phyloP scores from a whole-genome alignment of 2,888 invertebrate species.

The Orthosia gothica region DNA sequence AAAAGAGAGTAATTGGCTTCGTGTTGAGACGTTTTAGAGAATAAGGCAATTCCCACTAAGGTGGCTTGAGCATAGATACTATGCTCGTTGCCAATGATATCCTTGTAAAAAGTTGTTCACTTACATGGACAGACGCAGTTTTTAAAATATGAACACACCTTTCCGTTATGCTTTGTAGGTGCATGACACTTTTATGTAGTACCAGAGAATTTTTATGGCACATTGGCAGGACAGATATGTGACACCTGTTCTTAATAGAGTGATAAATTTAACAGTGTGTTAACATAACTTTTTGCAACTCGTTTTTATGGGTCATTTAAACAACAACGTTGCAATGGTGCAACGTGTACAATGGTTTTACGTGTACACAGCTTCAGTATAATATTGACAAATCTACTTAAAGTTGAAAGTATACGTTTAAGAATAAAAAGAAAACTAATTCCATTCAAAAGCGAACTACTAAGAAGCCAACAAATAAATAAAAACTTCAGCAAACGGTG shows the following conservation, averaged over 20 bases:
- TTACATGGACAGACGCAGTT: too few relatives aligned
- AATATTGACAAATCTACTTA: background rate
- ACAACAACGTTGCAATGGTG: background rate
- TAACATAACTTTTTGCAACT: background rate
- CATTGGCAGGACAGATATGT: background rate
- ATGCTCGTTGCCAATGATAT: too few relatives aligned
- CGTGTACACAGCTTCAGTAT: background rate
- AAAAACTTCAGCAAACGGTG: constrained; percentile 15
- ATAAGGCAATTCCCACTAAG: background rate
- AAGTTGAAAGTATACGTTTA: background rate
- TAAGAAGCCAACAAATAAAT: constrained; percentile 4
- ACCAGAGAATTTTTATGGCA: background rate
- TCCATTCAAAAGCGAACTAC: background rate
- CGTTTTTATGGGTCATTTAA: background rate
- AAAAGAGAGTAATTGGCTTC: constrained; percentile 22
- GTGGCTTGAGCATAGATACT: background rate
- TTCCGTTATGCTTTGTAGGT: too few relatives aligned
- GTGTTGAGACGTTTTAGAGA: constrained; percentile 10
- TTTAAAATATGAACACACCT: too few relatives aligned
- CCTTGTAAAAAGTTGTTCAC: too few relatives aligned
- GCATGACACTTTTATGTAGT: background rate
- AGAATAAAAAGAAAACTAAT: background rate
- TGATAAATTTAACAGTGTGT: constrained; percentile 10
- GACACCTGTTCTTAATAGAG: constrained; percentile 27
- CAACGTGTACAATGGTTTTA: background rate